Base-by-base conservation (phyloP, 1,140 invertebrate genomes). In the Tribolium castaneum region DNA sequence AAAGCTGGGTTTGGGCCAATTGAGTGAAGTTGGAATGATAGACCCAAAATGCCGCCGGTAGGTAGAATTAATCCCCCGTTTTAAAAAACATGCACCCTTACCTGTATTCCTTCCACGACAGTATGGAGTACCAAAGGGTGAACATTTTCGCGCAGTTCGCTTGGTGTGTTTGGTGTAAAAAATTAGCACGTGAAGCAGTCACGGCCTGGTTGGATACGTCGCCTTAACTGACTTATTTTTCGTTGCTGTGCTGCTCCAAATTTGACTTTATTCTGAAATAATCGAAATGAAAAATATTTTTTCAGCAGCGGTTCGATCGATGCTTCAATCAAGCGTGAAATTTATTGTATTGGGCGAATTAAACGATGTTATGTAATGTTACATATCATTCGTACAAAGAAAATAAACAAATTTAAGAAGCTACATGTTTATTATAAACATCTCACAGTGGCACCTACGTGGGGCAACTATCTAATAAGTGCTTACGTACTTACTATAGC, bases 41-140 rank as follows among this genome's bases (percentile, higher is more conserved):
- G 51, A 52, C 3, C 14, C 9, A 54, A 52, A 75, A 75, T 75
- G 72, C 72, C 72, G 72, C 72, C 72, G 72, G 72, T 54, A 19
- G 30, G 49, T 75, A 59, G 10, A 59, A 50, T n/a, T 50, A 13
- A 14, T 39, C 16, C 14, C 2, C 10, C 14, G 30, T 25, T 54
- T 59, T 9, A n/a, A 56, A 72, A 14, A 49, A 10, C 56, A 76
- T 56, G 22, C 25, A 73, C 34, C 73, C 84, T 82, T 78, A 85
- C 84, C 80, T 82, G 75, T 85, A 85, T 80, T 85, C 83, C 74
- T 81, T 84, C 81, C 84, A 85, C 12, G 81, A 80, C 35, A 85
- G 70, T 54, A 84, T 66, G 6, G 83, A 75, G 75, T 85, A 85
- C 84, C 84, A 85, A 22, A 85, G 79, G 39, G 82, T 82, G 71